Evolutionary conservation across 2,888 invertebrate genomes (phyloP).

Genomic region (Synanthedon formicaeformis): DNA sequence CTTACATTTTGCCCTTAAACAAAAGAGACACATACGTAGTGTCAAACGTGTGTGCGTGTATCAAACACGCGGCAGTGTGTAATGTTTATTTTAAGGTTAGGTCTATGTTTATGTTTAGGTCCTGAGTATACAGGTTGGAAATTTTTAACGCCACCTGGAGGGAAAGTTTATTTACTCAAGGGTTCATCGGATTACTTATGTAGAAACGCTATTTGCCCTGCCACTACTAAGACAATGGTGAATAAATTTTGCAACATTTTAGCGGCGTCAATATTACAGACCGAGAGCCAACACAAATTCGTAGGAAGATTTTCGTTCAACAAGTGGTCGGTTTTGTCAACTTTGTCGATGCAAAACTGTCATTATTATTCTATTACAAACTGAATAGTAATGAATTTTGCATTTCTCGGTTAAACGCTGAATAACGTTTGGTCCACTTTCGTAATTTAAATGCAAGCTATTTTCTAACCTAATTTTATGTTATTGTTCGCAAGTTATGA

Average conservation of each 20-base stretch:
- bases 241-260: slow-evolving; percentile 26
- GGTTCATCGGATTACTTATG: no score
- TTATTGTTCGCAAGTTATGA: not conserved
- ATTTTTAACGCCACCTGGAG: no score
- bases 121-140: no score
- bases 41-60: no score
- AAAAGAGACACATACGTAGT: no score
- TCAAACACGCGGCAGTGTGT: no score
- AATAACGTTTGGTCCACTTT: not conserved
- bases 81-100: no score
- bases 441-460: not conserved
- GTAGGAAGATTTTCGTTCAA: slow-evolving; percentile 58
- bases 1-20: no score
- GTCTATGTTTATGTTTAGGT: no score
- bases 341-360: slow-evolving; percentile 19
- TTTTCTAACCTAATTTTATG: not conserved
- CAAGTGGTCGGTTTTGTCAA: slow-evolving; percentile 39
- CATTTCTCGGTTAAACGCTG: not conserved
- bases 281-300: slow-evolving; percentile 43
- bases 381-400: not conserved
- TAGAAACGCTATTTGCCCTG: no score
- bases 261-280: slow-evolving; percentile 21
- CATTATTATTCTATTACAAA: not conserved
- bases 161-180: no score
- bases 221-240: not conserved